Evolutionary conservation across 2,113 vertebrate genomes (phyloP).

Genomic region (Poeciliopsis prolifica): DNA sequence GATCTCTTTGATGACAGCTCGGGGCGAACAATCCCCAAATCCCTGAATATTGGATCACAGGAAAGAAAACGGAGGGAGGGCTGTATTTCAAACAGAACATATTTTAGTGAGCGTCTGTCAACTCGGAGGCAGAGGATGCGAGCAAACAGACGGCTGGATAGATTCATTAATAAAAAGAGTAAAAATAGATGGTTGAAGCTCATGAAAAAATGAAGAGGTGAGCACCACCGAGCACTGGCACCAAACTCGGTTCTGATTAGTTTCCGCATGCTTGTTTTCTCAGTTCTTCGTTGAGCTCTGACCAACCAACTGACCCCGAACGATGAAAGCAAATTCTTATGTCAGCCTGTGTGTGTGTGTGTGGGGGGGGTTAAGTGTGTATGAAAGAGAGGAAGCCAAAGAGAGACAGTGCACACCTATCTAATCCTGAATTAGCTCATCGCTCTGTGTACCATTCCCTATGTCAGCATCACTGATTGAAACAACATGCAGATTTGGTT

Average conservation of each 20-base stretch:
- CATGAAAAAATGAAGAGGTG: slow-evolving; percentile 47
- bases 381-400: slow-evolving; percentile 1
- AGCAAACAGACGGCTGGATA: slow-evolving; percentile 21
- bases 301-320: slow-evolving; percentile 61
- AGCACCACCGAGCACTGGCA: slow-evolving; percentile 44
- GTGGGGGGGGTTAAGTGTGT: slow-evolving; percentile 12
- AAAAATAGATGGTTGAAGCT: slow-evolving; percentile 45
- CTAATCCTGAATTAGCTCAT: slow-evolving; percentile 64
- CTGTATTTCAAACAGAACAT: slow-evolving; percentile 4
- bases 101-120: slow-evolving; percentile 1
- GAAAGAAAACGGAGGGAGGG: slow-evolving; percentile 11
- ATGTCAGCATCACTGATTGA: slow-evolving; percentile 2
- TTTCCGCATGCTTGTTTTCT: slow-evolving; percentile 49
- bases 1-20: slow-evolving; percentile 24
- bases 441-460: slow-evolving; percentile 37
- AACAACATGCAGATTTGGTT: background rate
- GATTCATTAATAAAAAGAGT: slow-evolving; percentile 35
- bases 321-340: slow-evolving; percentile 70
- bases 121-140: slow-evolving; percentile 3
- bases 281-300: slow-evolving; percentile 60
- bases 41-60: slow-evolving; percentile 16
- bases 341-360: slow-evolving; percentile 35
- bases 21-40: slow-evolving; percentile 19
- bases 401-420: slow-evolving; percentile 41
- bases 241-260: slow-evolving; percentile 25